phyloP scores from a whole-genome alignment of 2,113 vertebrate species.

The Sinocyclocheilus anshuiensis region DNA sequence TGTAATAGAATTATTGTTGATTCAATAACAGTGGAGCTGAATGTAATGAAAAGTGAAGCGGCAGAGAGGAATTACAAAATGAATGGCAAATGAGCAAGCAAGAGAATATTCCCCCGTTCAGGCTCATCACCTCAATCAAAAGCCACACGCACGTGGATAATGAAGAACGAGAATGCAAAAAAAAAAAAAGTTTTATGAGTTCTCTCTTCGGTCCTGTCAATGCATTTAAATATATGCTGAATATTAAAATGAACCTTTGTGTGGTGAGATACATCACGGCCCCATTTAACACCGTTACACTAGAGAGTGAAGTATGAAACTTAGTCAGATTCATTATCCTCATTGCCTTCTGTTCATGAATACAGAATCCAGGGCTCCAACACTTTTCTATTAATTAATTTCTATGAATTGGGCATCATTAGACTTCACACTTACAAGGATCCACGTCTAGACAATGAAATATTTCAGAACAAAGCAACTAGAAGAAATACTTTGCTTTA shows the following conservation, averaged over 20 bases:
- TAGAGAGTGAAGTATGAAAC: neutral
- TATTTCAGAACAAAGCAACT: too few species aligned
- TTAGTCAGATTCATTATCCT: neutral
- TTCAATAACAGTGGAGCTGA: conserved; percentile 29
- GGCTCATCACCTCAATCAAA: conserved; percentile 47
- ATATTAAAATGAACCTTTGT: neutral
- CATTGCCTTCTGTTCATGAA: too few species aligned
- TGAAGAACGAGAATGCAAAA: neutral
- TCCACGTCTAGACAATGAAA: too few species aligned
- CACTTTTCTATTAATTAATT: too few species aligned
- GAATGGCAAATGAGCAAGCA: neutral
- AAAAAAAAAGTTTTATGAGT: neutral
- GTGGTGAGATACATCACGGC: conserved; percentile 13
- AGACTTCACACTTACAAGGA: too few species aligned
- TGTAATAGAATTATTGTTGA: conserved; percentile 41
- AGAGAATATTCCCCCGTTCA: conserved; percentile 16
- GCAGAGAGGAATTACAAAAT: conserved; percentile 9
- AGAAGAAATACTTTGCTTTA: too few species aligned
- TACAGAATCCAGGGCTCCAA: too few species aligned
- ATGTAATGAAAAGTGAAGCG: conserved; percentile 9
- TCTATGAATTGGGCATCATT: too few species aligned
- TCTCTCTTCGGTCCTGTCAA: neutral
- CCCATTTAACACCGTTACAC: neutral
- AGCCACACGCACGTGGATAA: conserved; percentile 15
- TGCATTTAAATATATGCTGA: conserved; percentile 44